A percentile compares a stretch with the other conserved stretches of the same genome.
phyloP scores from a whole-genome alignment of 92 coral and sea anemone species.

The Muricea muricata region DNA sequence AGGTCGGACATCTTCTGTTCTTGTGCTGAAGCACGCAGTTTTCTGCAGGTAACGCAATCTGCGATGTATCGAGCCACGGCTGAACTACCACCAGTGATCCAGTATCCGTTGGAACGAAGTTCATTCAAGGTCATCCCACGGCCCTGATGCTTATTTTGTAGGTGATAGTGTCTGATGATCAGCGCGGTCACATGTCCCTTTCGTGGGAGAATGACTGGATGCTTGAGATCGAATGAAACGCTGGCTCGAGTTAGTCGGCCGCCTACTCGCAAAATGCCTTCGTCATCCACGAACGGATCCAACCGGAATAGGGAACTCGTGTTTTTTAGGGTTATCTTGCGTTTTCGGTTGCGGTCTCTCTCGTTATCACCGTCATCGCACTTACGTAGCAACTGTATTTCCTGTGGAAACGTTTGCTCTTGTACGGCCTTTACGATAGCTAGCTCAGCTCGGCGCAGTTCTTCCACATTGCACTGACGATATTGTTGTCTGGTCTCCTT shows the following conservation, averaged over 20 bases:
- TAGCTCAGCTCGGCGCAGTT: constrained; percentile 34
- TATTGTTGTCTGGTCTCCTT: background rate
- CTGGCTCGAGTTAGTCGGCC: constrained; percentile 36
- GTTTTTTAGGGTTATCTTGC: background rate
- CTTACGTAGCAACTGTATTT: constrained; percentile 21
- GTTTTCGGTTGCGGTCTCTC: background rate
- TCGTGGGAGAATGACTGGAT: constrained; percentile 46
- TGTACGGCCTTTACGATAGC: constrained; percentile 45
- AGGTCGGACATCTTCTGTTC: constrained; percentile 49
- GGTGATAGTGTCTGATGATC: constrained; percentile 29
- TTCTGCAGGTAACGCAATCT: constrained; percentile 17
- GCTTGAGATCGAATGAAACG: constrained; percentile 33
- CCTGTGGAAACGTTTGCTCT: constrained; percentile 28
- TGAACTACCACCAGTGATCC: constrained; percentile 58
- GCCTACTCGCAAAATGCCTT: constrained; percentile 35
- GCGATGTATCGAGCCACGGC: constrained; percentile 35
- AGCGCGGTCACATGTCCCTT: constrained; percentile 21
- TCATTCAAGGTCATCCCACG: constrained; percentile 68
- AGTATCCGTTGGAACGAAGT: constrained; percentile 64
- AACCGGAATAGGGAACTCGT: constrained; percentile 29
- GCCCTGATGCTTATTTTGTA: constrained; percentile 59
- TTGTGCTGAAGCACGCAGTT: constrained; percentile 19
- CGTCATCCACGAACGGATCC: constrained; percentile 39
- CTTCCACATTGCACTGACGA: constrained; percentile 42
- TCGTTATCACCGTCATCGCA: background rate